Evolutionary conservation across 2,888 invertebrate species (phyloP), one percentile per base, ranked within the genome.

Genomic region (Caenorhabditis doughertyi): DNA sequence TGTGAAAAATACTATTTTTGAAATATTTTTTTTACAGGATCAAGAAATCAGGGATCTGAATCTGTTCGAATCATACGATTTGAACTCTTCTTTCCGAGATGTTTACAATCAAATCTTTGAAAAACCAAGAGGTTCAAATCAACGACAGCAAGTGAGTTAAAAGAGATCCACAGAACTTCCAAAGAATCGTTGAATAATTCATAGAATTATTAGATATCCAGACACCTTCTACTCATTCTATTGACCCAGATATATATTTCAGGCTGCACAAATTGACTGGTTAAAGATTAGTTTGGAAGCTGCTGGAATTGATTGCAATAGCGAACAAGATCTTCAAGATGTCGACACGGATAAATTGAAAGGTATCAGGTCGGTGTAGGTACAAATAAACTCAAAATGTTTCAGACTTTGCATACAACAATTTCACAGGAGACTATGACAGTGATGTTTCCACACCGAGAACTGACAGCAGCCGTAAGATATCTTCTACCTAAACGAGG

Each of bases 251-350:
- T n/a, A n/a, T n/a, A n/a, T n/a, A n/a, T n/a, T 84, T 42, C 53
- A 87, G 84, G 87, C 84, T 35, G 81, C 87, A 9, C 84, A 83
- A 44, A 87, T 87, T 5, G 86, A 87, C 58, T 87, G 87, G 87
- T 70, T 87, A 8, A 85, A 87, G 55, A 87, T 88, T 8, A 81
- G 84, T 18, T 67, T 88, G 39, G 88, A 88, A 68, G 77, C 86
- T 7, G 88, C 85, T 8, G 88, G 88, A 18, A 47, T 88, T 44
- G 85, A 87, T 49, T 87, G 84, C 64, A 62, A 80, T 2, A 77
- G 84, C 58, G 86, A 84, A 4, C 81, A 82, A n/a, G 87, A 87
- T 9, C 73, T 86, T 79, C 51, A 23, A 4, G 73, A 79, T 32
- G 68, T 87, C 9, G 83, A 86, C 49, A 84, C 84, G 18, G 76